A percentile compares a stretch with the other conserved stretches of the same genome.
Conservation (phyloP, 64 coral and sea anemone species). For the Astreopora myriophthalma region DNA sequence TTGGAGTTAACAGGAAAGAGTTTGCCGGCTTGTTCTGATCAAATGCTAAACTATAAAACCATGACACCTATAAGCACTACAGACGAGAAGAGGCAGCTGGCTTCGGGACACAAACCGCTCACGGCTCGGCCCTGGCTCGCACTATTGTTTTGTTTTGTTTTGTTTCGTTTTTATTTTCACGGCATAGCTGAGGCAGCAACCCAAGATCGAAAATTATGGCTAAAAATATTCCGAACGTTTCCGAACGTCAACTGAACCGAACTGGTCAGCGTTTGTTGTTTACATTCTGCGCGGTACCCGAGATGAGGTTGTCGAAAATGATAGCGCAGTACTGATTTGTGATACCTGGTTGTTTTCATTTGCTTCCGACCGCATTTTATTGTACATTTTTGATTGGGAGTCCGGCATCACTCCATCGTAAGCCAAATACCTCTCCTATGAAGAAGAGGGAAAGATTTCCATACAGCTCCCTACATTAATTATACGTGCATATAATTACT, state of each 20-base stretch:
- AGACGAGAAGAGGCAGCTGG: slow-evolving; percentile 65
- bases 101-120: slow-evolving; percentile 16
- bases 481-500: too few species aligned
- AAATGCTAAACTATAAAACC: slow-evolving; percentile 10
- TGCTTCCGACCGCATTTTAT: too few species aligned
- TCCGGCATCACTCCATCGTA: too few species aligned
- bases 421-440: too few species aligned
- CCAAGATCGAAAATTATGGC: not conserved
- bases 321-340: too few species aligned
- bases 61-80: slow-evolving; percentile 50
- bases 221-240: not conserved
- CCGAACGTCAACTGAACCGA: not conserved
- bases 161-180: not conserved
- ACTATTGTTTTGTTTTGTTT: not conserved
- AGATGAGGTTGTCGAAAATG: too few species aligned
- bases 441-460: too few species aligned
- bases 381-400: too few species aligned
- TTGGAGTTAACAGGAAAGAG: not conserved
- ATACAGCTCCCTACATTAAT: too few species aligned
- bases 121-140: slow-evolving; percentile 60
- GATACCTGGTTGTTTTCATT: too few species aligned
- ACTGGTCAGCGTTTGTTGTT: not conserved
- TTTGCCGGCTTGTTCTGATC: not conserved
- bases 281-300: not conserved
- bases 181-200: slow-evolving; percentile 8